Percentiles rank a stretch among this genome's conserved stretches.
These are phyloP conservation scores for Cantharis lateralis DNA, from an alignment of 2,888 invertebrate species.

Conservation along the genomic window DNA sequence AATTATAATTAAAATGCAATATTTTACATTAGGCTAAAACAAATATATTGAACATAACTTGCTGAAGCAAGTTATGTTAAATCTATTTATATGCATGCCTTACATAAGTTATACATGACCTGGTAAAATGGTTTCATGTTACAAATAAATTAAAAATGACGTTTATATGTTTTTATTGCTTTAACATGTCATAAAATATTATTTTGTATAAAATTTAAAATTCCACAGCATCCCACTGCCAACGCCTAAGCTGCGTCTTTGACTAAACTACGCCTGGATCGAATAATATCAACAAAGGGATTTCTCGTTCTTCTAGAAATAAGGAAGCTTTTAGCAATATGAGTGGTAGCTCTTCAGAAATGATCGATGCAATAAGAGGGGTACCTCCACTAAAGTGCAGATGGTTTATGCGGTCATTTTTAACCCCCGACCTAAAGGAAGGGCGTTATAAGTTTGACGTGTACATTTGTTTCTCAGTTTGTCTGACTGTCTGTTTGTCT, in stretches of 20 bases:
- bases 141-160: conserved; percentile 44
- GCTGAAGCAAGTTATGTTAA: conserved; percentile 12
- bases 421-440: too few relatives aligned
- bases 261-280: background rate
- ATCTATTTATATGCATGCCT: conserved; percentile 36
- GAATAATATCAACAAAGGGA: background rate
- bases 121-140: conserved; percentile 42
- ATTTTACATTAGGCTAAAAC: background rate
- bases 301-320: background rate
- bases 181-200: conserved; percentile 44
- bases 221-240: conserved; percentile 38
- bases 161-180: conserved; percentile 43
- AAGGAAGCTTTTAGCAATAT: conserved; percentile 13
- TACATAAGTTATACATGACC: conserved; percentile 40
- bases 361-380: conserved; percentile 26
- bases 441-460: too few relatives aligned
- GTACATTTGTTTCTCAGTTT: too few relatives aligned
- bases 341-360: conserved; percentile 21
- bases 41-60: background rate
- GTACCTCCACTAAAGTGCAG: conserved; percentile 17
- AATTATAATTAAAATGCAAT: background rate
- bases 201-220: conserved; percentile 40
- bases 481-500: too few relatives aligned
- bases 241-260: conserved; percentile 23
- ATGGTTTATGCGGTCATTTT: conserved; percentile 11